Conservation (phyloP, 1,140 invertebrate genomes). For the Cylas formicarius region DNA sequence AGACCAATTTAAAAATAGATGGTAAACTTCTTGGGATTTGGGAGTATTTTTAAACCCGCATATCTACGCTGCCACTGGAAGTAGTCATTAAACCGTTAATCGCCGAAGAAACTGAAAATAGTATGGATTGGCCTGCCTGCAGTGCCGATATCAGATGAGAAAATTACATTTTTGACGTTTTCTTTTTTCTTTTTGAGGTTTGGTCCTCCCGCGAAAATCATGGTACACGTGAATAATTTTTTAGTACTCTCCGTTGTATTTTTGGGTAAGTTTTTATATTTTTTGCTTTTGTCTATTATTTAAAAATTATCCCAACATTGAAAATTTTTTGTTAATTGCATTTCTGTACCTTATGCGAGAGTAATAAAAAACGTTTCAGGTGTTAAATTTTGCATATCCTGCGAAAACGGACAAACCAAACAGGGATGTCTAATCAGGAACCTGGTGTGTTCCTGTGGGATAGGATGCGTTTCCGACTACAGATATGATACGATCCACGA, state of each 20-base stretch:
- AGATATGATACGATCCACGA: constrained; percentile 44
- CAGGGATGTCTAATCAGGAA: constrained; percentile 50
- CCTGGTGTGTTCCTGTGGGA: constrained; percentile 45
- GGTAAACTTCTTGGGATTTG: no score
- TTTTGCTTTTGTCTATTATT: no score
- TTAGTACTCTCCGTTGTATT: constrained; percentile 5
- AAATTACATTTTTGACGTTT: constrained; percentile 8
- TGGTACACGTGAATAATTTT: constrained; percentile 15
- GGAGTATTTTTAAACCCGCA: no score
- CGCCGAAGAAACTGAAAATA: constrained; percentile 15
- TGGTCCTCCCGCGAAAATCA: background rate
- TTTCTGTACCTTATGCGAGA: background rate
- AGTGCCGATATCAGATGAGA: constrained; percentile 7
- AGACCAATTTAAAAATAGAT: no score
- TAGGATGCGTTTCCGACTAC: constrained; percentile 49
- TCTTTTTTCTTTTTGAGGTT: constrained; percentile 3
- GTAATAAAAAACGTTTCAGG: constrained; percentile 21
- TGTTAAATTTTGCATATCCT: constrained; percentile 29
- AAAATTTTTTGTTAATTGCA: background rate
- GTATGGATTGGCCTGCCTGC: constrained; percentile 13
- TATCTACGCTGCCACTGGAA: no score
- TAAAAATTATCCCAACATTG: background rate
- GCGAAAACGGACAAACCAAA: constrained; percentile 43
- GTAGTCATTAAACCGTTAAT: constrained; percentile 4
- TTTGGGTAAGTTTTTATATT: constrained; percentile 7